Conservation (phyloP, 35 echinoderm and acorn worm genomes). For the Holothuria glaberrima region DNA sequence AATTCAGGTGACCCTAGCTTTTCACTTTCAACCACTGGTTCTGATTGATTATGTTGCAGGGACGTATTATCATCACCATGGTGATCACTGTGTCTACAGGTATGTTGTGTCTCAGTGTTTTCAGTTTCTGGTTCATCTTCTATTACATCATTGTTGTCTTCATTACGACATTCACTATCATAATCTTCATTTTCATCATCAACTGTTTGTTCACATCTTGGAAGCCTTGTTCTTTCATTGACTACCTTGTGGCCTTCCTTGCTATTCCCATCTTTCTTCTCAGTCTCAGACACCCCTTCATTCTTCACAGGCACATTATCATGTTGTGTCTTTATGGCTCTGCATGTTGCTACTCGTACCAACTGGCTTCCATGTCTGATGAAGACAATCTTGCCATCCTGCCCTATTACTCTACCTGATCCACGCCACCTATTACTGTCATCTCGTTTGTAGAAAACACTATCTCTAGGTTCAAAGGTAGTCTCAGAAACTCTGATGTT, state of each 20-base stretch:
- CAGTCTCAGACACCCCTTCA: neutral
- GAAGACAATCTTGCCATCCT: conserved; percentile 59
- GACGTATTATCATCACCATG: neutral
- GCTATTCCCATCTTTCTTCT: neutral
- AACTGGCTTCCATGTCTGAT: conserved; percentile 48
- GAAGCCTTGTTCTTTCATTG: neutral
- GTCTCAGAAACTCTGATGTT: neutral
- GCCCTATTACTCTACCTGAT: conserved; percentile 57
- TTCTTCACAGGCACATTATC: neutral
- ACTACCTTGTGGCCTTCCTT: neutral
- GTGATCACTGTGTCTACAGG: neutral
- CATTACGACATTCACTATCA: neutral
- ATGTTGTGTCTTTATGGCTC: conserved; percentile 37
- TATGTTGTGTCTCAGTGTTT: neutral
- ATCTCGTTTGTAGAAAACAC: conserved; percentile 55
- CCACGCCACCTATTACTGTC: conserved; percentile 57
- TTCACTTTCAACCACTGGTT: neutral
- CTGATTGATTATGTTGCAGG: neutral
- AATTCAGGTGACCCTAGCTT: neutral
- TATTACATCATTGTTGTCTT: neutral
- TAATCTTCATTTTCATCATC: neutral
- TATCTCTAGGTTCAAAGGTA: neutral
- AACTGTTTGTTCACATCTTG: neutral
- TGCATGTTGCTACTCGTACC: conserved; percentile 49
- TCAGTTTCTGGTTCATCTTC: neutral